These are phyloP conservation scores for Amphipyra tragopoginis DNA, from an alignment of 2,888 invertebrate species.

Conservation along the genomic window DNA sequence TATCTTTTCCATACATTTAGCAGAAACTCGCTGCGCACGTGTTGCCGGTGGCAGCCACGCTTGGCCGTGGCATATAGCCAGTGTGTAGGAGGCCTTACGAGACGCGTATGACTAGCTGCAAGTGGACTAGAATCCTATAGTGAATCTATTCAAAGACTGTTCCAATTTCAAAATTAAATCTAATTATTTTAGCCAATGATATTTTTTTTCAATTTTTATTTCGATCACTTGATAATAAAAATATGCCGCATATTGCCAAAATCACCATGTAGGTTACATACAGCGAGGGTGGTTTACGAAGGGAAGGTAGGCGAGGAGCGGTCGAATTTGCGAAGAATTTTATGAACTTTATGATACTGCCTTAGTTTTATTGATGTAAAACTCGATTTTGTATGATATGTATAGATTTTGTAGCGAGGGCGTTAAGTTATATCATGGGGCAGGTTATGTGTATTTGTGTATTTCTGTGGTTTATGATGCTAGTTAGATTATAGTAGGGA, in stretches of 20 bases:
- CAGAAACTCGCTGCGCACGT: too few species aligned
- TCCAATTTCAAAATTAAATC: not conserved
- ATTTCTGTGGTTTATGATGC: not conserved
- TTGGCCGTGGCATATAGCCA: too few species aligned
- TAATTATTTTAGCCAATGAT: not conserved
- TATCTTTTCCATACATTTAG: too few species aligned
- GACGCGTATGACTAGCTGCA: too few species aligned
- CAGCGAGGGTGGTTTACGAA: slow-evolving; percentile 66
- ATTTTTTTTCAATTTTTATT: too few species aligned
- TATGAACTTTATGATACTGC: slow-evolving; percentile 80
- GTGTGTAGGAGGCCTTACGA: too few species aligned
- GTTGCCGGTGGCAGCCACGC: too few species aligned
- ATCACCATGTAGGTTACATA: slow-evolving; percentile 32
- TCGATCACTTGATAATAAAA: slow-evolving; percentile 13
- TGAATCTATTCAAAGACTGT: too few species aligned
- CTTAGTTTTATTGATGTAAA: slow-evolving; percentile 83
- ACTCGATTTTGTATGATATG: slow-evolving; percentile 84
- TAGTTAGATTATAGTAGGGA: not conserved
- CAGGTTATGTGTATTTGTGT: not conserved
- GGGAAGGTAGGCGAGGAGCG: slow-evolving; percentile 72
- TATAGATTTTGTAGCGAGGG: slow-evolving; percentile 69
- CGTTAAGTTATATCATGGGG: slow-evolving; percentile 42
- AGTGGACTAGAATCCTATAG: too few species aligned
- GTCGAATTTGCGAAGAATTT: slow-evolving; percentile 80
- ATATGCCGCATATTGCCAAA: slow-evolving; percentile 26